Evolutionary conservation across 2,797 vertebrate species (phyloP).

Genomic region (Neoniphon sammara): DNA sequence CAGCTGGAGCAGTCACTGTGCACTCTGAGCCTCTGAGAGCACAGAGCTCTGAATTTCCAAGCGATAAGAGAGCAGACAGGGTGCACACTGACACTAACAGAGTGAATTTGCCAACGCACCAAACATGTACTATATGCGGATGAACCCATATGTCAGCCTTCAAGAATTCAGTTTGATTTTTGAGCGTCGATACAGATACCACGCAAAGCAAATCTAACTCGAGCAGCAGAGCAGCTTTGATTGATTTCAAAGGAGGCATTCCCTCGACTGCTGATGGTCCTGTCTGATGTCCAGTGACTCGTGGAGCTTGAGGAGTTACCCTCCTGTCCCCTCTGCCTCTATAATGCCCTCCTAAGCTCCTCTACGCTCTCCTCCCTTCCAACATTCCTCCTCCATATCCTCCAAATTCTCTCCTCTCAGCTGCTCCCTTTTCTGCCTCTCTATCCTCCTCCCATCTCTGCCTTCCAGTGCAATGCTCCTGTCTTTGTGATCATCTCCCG

Average conservation of each 20-base stretch:
- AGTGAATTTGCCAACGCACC: too few relatives aligned
- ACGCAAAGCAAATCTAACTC: background rate
- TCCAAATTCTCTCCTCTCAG: slow-evolving; percentile 20
- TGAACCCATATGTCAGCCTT: background rate
- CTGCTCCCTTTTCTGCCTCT: slow-evolving; percentile 15
- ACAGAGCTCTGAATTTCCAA: too few relatives aligned
- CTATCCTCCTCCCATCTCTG: background rate
- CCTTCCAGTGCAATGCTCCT: slow-evolving; percentile 8
- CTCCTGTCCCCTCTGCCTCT: background rate
- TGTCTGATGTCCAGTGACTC: background rate
- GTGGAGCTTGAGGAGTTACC: slow-evolving; percentile 6
- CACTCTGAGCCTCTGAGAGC: too few relatives aligned
- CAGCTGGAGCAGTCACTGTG: too few relatives aligned
- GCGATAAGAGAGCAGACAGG: too few relatives aligned
- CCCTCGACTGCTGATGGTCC: background rate
- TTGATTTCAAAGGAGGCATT: slow-evolving; percentile 19
- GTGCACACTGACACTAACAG: too few relatives aligned
- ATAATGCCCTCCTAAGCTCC: background rate
- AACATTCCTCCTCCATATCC: background rate
- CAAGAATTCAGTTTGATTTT: background rate
- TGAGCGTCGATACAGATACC: background rate
- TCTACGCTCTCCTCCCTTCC: background rate
- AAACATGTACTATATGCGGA: background rate
- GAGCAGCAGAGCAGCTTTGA: background rate
- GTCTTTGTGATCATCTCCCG: slow-evolving; percentile 46